Evolutionary conservation across 2,797 vertebrate genomes (phyloP).

Genomic region (Sylvilagus floridanus): DNA sequence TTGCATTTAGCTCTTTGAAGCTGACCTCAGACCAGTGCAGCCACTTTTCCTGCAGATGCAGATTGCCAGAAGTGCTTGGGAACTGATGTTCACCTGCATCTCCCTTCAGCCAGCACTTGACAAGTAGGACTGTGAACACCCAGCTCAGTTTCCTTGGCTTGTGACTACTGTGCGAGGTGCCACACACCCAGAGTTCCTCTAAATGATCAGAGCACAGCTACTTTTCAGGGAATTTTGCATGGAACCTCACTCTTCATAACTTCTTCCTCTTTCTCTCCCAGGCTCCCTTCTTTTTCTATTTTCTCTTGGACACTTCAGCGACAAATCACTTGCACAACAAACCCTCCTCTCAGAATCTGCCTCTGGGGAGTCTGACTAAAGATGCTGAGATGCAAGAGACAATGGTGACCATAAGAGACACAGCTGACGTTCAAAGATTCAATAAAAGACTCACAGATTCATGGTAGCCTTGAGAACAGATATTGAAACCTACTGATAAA

Average conservation of each 20-base stretch:
- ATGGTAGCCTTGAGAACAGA: background rate
- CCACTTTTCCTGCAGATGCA: background rate
- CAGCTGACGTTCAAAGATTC: background rate
- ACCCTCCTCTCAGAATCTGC: background rate
- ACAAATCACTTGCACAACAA: background rate
- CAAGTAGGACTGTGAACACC: background rate
- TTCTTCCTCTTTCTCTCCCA: background rate
- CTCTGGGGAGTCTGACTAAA: background rate
- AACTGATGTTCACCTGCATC: background rate
- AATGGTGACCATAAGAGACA: background rate
- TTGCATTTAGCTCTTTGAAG: background rate
- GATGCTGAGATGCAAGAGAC: background rate
- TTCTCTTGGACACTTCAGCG: background rate
- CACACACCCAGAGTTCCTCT: background rate
- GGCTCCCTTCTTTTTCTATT: background rate
- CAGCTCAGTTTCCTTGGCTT: background rate
- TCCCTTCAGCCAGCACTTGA: background rate
- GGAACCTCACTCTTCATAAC: background rate
- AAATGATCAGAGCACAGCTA: background rate
- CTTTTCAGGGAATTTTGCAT: background rate
- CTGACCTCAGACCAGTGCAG: background rate
- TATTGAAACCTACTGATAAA: background rate
- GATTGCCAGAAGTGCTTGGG: background rate
- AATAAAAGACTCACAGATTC: background rate
- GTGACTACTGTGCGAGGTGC: background rate